Evolutionary conservation across 2,888 invertebrate species (phyloP).

Genomic region (Hermodice carunculata): DNA sequence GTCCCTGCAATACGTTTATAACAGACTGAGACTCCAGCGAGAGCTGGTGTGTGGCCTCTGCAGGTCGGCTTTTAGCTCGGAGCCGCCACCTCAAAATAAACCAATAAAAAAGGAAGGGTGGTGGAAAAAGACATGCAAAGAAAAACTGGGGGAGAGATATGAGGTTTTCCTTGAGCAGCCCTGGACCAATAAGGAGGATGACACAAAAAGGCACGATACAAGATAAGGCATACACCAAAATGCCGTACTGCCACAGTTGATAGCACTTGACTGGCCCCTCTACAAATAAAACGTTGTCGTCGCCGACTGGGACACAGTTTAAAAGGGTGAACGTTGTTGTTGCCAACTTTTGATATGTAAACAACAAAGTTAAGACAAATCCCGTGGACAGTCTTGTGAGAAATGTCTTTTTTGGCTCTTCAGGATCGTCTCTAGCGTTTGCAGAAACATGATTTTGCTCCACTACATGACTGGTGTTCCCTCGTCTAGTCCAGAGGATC

Average conservation of each 20-base stretch:
- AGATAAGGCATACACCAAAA: constrained; percentile 35
- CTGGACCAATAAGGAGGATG: constrained; percentile 41
- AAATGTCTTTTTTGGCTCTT: constrained; percentile 12
- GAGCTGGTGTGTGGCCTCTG: constrained; percentile 3
- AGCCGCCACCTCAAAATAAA: constrained; percentile 25
- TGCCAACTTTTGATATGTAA: constrained; percentile 43
- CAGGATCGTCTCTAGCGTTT: not conserved
- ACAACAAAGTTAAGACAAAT: constrained; percentile 39
- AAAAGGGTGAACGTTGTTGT: constrained; percentile 40
- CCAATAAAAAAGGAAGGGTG: constrained; percentile 43
- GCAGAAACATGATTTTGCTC: not conserved
- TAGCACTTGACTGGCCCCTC: constrained; percentile 40
- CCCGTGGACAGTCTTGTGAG: constrained; percentile 37
- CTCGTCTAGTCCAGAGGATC: not conserved
- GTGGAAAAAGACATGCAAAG: constrained; percentile 39
- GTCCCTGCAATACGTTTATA: constrained; percentile 40
- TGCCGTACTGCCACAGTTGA: constrained; percentile 41
- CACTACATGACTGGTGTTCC: not conserved
- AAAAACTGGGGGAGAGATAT: constrained; percentile 41
- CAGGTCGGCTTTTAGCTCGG: constrained; percentile 16
- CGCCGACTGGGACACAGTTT: constrained; percentile 42
- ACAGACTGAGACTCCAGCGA: constrained; percentile 32
- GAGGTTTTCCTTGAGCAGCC: constrained; percentile 37
- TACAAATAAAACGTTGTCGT: constrained; percentile 34
- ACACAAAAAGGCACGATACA: constrained; percentile 43